Percentiles rank a stretch among this genome's conserved stretches.
Conservation (phyloP, 2,113 vertebrate species). For the Microcebus lehilahytsara region DNA sequence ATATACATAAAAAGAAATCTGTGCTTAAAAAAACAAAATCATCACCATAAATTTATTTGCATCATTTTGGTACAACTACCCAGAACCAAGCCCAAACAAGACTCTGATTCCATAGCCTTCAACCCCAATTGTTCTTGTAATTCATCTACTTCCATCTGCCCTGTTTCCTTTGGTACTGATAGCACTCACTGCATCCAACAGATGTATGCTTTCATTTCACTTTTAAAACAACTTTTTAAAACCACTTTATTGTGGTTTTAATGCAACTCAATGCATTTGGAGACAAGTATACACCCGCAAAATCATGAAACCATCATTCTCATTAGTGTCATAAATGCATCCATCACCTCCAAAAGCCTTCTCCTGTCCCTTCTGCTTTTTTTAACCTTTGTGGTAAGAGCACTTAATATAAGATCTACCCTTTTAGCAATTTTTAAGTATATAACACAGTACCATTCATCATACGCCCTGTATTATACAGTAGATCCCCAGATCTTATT, state of each 20-base stretch:
- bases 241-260: not conserved
- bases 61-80: not conserved
- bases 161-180: not conserved
- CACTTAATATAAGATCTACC: not conserved
- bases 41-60: not conserved
- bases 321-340: not conserved
- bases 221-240: constrained; percentile 3
- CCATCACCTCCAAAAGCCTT: not conserved
- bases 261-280: not conserved
- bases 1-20: not conserved
- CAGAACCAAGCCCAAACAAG: too few species aligned
- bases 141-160: not conserved
- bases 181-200: not conserved
- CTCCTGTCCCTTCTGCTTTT: not conserved
- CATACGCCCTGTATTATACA: not conserved
- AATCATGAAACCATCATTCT: not conserved
- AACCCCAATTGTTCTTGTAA: too few species aligned
- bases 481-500: too few species aligned
- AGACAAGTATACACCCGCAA: not conserved
- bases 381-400: not conserved
- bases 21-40: not conserved
- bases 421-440: not conserved
- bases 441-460: not conserved
- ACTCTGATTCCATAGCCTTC: not conserved
- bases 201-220: not conserved